Percentiles rank a stretch among this genome's conserved stretches.
These are phyloP conservation scores for Labeo rohita DNA, from an alignment of 2,113 vertebrate species.

Conservation along the genomic window DNA sequence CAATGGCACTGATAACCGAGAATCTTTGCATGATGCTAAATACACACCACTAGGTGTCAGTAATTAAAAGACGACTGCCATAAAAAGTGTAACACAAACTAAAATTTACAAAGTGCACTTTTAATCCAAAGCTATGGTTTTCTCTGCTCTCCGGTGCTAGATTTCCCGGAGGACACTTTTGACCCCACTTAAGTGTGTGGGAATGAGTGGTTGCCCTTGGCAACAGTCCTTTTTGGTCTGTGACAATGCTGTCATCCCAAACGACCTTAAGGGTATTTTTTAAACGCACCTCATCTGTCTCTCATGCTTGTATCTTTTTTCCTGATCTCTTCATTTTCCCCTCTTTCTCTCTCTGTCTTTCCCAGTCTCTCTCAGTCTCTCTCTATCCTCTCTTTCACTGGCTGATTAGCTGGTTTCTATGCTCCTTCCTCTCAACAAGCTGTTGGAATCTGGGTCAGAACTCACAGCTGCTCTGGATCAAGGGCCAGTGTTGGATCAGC, in stretches of 20 bases:
- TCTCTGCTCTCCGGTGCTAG: background rate
- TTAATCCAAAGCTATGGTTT: background rate
- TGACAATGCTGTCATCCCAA: constrained; percentile 41
- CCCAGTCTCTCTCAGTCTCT: background rate
- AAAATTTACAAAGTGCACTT: background rate
- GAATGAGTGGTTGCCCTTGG: constrained; percentile 31
- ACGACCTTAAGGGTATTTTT: constrained; percentile 44
- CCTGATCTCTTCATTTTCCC: background rate
- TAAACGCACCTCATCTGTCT: constrained; percentile 35
- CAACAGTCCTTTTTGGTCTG: constrained; percentile 17
- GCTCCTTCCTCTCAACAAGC: constrained; percentile 26
- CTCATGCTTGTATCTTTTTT: background rate
- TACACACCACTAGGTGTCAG: background rate
- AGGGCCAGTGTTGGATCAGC: background rate
- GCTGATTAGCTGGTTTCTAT: constrained; percentile 38
- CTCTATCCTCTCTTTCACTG: constrained; percentile 29
- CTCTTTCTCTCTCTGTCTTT: background rate
- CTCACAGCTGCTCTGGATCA: constrained; percentile 44
- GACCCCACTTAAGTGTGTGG: constrained; percentile 12
- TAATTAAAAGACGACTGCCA: background rate
- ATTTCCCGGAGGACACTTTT: background rate
- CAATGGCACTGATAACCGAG: background rate
- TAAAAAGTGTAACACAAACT: background rate
- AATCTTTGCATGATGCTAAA: background rate
- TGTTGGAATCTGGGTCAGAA: constrained; percentile 51